Evolutionary conservation across 2,888 invertebrate genomes (phyloP), one percentile per base, ranked within the genome.

Genomic region (Rotaria sp.): DNA sequence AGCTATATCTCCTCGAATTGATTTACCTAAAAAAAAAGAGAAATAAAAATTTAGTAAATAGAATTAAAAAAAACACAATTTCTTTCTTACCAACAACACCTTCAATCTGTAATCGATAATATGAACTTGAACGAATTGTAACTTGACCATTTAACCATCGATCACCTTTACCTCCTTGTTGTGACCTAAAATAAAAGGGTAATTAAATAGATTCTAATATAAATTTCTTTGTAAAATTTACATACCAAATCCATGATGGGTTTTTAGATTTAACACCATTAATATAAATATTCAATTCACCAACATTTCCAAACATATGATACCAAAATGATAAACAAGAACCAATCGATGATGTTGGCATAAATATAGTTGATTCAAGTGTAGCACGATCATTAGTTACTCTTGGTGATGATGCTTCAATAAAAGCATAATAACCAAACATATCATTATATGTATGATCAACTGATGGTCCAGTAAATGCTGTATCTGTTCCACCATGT

Each of bases 371-470:
- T 45, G 85, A 85, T 35, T 86, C 86, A 48, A 86, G 92, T 0
- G 94, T 93, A 0, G 95, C 94, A 0, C 93, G 93, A 87, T 94
- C 94, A 88, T 94, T 94, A 80, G 91, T 92, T 26, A 92, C 88
- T 26, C 93, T 91, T 0, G 92, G 92, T 0, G 93, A 92, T 0
- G 94, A 93, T 30, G 95, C 94, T 89, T 96, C 96, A 87, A 95
- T 94, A 88, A 94, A 94, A 93, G 96, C 94, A 90, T 95, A 96
- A 89, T 57, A 74, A n/a, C 87, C 87, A 21, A 84, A 57, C 30
- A 35, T 5, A 85, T 85, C 85, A 84, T 85, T 75, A n/a, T n/a
- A 52, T 5, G 86, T 86, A 50, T 86, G 86, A 75, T 86, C 86
- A 50, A 84, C 74, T n/a, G 75, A 52, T 86, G 41, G 80, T n/a